Conservation (phyloP, 2,888 invertebrate genomes). For the Sinhomidia bicolor region DNA sequence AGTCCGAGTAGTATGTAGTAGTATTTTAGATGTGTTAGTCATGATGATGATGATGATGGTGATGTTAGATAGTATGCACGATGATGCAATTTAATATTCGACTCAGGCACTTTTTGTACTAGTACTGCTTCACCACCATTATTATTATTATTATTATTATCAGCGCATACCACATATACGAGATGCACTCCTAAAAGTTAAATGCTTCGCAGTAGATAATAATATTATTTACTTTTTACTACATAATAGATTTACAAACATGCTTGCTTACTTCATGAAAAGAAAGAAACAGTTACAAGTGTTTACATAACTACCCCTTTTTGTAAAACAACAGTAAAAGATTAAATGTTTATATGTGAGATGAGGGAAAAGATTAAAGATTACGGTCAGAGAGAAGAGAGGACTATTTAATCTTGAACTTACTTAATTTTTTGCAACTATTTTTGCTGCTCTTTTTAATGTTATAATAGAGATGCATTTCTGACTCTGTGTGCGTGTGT, state of each 20-base stretch:
- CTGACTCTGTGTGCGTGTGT: too few species aligned
- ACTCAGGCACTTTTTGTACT: background rate
- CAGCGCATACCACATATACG: too few species aligned
- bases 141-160: too few species aligned
- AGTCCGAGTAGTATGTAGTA: background rate
- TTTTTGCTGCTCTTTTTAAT: background rate
- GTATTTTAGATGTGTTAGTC: background rate
- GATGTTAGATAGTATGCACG: too few species aligned
- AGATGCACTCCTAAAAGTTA: background rate
- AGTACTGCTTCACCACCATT: background rate
- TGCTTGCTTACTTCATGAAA: conserved; percentile 41
- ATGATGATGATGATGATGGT: too few species aligned
- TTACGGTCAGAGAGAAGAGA: conserved; percentile 26
- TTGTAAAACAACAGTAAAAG: conserved; percentile 45
- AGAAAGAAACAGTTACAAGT: conserved; percentile 68
- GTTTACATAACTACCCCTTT: conserved; percentile 56
- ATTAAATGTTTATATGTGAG: conserved; percentile 22
- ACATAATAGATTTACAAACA: too few species aligned
- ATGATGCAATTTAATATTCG: conserved; percentile 4
- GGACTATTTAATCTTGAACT: conserved; percentile 20
- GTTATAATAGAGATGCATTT: background rate
- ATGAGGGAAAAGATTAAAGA: conserved; percentile 17
- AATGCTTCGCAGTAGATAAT: background rate
- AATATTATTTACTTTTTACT: conserved; percentile 55
- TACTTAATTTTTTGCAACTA: background rate